phyloP scores from a whole-genome alignment of 2,888 invertebrate species.

The Hypomecis atomaria region DNA sequence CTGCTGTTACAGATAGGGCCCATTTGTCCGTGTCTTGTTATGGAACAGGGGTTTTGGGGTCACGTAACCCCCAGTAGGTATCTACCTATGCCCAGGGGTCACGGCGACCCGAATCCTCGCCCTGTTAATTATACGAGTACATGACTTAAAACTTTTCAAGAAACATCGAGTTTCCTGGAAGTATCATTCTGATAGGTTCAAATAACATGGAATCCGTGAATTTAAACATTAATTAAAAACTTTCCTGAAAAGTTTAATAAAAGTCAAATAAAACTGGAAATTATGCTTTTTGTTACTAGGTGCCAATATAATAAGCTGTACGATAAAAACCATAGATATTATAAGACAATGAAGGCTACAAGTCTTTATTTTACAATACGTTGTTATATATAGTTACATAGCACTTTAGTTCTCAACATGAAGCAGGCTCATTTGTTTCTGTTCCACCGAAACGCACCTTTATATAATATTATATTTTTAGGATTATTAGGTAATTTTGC shows the following conservation, averaged over 20 bases:
- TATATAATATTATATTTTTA: too few relatives aligned
- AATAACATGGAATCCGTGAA: not conserved
- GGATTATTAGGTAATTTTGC: too few relatives aligned
- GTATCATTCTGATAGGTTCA: not conserved
- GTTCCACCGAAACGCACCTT: too few relatives aligned
- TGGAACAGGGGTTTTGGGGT: conserved; percentile 32
- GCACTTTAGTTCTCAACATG: too few relatives aligned
- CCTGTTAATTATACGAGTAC: conserved; percentile 6
- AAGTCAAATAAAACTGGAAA: not conserved
- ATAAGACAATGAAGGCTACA: too few relatives aligned
- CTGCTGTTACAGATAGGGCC: conserved; percentile 34
- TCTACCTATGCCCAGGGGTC: conserved; percentile 5
- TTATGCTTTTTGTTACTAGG: not conserved
- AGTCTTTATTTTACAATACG: too few relatives aligned
- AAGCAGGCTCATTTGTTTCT: too few relatives aligned
- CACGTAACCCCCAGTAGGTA: conserved; percentile 22
- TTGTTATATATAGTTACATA: too few relatives aligned
- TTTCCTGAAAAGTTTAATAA: not conserved
- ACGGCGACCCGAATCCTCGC: not conserved
- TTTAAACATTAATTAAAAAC: conserved; percentile 1
- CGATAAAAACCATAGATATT: not conserved
- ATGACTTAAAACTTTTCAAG: conserved; percentile 1
- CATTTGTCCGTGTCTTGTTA: conserved; percentile 38
- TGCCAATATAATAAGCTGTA: not conserved
- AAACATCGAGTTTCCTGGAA: not conserved